Percentiles rank a stretch among this genome's conserved stretches.
Evolutionary conservation across 2,797 vertebrate genomes (phyloP).

Genomic region (Nasua narica): DNA sequence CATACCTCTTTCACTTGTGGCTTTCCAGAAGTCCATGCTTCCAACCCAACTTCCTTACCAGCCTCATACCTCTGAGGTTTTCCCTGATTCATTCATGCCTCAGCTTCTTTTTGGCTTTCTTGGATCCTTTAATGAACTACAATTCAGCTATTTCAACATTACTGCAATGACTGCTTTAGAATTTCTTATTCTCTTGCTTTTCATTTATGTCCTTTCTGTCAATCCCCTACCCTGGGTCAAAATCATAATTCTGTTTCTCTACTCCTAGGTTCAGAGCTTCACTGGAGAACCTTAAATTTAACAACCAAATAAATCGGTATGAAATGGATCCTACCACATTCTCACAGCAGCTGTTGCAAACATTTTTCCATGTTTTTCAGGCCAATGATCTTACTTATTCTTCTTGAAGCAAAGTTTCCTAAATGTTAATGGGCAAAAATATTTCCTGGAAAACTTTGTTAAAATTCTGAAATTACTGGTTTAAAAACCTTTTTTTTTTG

Average conservation of each 20-base stretch:
- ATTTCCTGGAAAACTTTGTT: slow-evolving; percentile 5
- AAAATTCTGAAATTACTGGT: slow-evolving; percentile 11
- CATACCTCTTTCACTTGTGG: not conserved
- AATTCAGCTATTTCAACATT: not conserved
- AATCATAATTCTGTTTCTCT: not conserved
- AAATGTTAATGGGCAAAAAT: not conserved
- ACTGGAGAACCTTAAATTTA: slow-evolving; percentile 4
- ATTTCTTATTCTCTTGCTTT: not conserved
- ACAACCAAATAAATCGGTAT: not conserved
- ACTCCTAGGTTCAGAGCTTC: not conserved
- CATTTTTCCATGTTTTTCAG: not conserved
- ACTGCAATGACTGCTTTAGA: not conserved
- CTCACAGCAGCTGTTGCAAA: not conserved
- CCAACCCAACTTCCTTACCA: not conserved
- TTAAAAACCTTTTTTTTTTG: slow-evolving; percentile 11
- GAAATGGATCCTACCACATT: not conserved
- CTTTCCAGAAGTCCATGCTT: not conserved
- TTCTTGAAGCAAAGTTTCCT: not conserved
- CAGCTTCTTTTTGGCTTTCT: not conserved
- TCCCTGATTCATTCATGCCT: not conserved
- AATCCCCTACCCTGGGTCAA: not conserved
- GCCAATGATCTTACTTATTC: not conserved
- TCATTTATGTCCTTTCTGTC: not conserved
- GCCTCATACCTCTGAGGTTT: not conserved
- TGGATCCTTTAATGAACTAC: not conserved